Evolutionary conservation across 2,113 vertebrate genomes (phyloP).

Genomic region (Pedetes capensis): DNA sequence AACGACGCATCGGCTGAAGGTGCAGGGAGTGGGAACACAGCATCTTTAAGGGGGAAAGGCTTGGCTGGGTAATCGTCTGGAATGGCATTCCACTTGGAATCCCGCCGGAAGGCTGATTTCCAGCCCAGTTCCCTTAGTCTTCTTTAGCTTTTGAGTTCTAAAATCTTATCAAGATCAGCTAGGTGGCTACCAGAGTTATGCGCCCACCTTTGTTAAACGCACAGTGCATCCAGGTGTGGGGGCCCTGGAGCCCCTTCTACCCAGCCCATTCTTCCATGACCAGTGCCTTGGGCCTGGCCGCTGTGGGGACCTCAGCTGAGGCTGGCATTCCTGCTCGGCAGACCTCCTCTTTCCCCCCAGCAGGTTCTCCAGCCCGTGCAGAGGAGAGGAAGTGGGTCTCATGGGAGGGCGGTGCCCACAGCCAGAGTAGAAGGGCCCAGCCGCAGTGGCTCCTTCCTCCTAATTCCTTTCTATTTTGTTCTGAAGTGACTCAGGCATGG

Average conservation of each 20-base stretch:
- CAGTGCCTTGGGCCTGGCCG: background rate
- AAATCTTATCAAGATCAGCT: background rate
- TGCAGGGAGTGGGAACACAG: background rate
- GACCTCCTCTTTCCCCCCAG: background rate
- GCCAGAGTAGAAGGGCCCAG: background rate
- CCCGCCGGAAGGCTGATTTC: background rate
- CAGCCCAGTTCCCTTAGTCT: background rate
- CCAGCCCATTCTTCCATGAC: background rate
- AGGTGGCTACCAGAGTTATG: background rate
- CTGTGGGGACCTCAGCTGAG: rapidly evolving
- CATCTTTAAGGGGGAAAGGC: background rate
- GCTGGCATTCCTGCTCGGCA: background rate
- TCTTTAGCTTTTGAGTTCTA: background rate
- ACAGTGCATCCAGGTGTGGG: background rate
- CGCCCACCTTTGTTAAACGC: background rate
- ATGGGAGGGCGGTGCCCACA: background rate
- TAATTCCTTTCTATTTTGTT: background rate
- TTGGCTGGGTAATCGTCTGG: background rate
- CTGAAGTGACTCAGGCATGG: background rate
- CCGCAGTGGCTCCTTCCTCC: background rate
- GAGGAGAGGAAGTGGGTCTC: background rate
- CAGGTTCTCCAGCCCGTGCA: background rate
- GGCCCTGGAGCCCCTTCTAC: background rate
- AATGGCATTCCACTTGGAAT: background rate
- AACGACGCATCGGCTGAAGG: background rate